These are phyloP conservation scores for Heteronetta atricapilla DNA, from an alignment of 2,113 vertebrate genomes.

Conservation along the genomic window DNA sequence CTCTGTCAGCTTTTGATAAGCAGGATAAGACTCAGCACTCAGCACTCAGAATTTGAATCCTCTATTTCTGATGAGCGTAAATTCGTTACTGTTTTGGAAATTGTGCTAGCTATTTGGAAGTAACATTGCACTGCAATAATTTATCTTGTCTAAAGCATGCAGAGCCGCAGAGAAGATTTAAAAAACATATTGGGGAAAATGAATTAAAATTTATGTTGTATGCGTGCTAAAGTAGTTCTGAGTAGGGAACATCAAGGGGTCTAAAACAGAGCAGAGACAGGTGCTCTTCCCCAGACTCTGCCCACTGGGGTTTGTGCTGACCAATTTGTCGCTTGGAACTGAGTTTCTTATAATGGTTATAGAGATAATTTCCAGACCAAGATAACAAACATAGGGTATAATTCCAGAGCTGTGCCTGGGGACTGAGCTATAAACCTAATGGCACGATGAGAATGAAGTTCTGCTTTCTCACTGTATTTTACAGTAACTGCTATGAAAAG, in stretches of 20 bases:
- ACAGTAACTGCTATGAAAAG: slow-evolving; percentile 59
- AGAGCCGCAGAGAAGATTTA: background rate
- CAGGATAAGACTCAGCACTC: background rate
- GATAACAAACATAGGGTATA: slow-evolving; percentile 10
- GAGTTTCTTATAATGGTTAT: slow-evolving; percentile 12
- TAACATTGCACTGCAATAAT: background rate
- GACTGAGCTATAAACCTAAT: slow-evolving; percentile 30
- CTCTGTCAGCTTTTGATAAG: background rate
- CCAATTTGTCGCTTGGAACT: background rate
- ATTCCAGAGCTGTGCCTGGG: slow-evolving; percentile 15
- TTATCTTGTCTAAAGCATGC: background rate
- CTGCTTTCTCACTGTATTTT: slow-evolving; percentile 50
- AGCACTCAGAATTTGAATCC: background rate
- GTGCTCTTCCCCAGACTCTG: background rate
- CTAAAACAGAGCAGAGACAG: background rate
- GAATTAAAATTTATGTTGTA: background rate
- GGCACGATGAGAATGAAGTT: slow-evolving; percentile 38
- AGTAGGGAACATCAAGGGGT: background rate
- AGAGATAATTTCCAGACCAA: slow-evolving; percentile 24
- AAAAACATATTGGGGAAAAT: background rate
- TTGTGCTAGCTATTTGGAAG: background rate
- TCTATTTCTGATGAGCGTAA: background rate
- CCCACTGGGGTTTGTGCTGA: background rate
- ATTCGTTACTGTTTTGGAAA: background rate
- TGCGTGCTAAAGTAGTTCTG: background rate